Conservation (phyloP, 1,140 invertebrate species). For the Drosophila setifemur region DNA sequence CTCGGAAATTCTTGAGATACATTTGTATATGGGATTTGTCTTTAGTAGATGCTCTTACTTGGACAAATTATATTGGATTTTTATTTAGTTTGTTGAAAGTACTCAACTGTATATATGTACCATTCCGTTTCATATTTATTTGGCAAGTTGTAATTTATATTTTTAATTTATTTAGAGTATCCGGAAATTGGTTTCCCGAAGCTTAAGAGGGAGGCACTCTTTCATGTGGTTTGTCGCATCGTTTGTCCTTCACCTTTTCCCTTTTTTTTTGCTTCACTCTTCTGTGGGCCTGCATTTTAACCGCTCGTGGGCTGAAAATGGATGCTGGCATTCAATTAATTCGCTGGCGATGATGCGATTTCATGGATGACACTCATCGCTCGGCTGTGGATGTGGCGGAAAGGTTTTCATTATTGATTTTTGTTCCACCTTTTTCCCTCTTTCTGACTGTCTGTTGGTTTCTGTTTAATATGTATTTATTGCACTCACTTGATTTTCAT, state of each 20-base stretch:
- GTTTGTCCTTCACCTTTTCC: slow-evolving; percentile 28
- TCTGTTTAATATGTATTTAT: slow-evolving; percentile 57
- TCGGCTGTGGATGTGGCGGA: background rate
- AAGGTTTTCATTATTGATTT: slow-evolving; percentile 69
- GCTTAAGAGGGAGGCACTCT: background rate
- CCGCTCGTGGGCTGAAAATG: slow-evolving; percentile 1
- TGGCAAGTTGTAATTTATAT: background rate
- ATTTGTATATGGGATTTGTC: no score
- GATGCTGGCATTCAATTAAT: slow-evolving; percentile 69
- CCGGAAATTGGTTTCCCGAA: background rate
- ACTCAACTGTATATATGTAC: no score
- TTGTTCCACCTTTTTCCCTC: slow-evolving; percentile 18
- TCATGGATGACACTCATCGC: slow-evolving; percentile 49
- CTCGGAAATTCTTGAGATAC: background rate
- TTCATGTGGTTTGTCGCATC: slow-evolving; percentile 33
- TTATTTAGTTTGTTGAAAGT: no score
- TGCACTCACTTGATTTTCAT: slow-evolving; percentile 72
- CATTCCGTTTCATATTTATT: no score
- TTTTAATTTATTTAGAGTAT: background rate
- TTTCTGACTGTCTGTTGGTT: background rate
- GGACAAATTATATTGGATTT: no score
- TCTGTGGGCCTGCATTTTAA: background rate
- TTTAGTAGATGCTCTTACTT: no score
- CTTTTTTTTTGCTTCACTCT: background rate
- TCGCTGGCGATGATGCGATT: slow-evolving; percentile 52